These are phyloP conservation scores for Dolomedes plantarius DNA, from an alignment of 2,888 invertebrate species.

Conservation along the genomic window DNA sequence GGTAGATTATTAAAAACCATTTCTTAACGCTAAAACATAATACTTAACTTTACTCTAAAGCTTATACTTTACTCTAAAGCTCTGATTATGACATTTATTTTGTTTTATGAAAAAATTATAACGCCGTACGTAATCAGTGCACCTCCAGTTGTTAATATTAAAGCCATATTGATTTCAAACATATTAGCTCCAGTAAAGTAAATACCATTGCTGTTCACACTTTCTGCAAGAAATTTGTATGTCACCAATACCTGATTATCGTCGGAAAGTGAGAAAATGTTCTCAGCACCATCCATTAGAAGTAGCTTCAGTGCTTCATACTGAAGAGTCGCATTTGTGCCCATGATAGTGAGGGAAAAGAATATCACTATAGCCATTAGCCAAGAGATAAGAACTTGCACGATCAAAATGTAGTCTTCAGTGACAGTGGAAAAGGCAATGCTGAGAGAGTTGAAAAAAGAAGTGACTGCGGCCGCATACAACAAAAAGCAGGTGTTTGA, in stretches of 20 bases:
- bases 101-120: conserved; percentile 23
- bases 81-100: too few relatives aligned
- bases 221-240: conserved; percentile 11
- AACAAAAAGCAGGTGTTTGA: conserved; percentile 19
- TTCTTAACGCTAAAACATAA: too few relatives aligned
- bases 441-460: conserved; percentile 27
- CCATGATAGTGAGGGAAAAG: conserved; percentile 5
- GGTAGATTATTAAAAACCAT: too few relatives aligned
- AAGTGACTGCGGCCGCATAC: conserved; percentile 28
- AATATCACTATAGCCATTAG: conserved; percentile 28
- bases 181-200: conserved; percentile 34
- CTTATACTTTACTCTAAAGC: too few relatives aligned
- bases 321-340: neutral
- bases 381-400: conserved; percentile 6
- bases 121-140: conserved; percentile 44
- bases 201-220: neutral
- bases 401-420: neutral
- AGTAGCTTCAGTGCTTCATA: conserved; percentile 18
- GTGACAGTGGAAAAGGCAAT: neutral
- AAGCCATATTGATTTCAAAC: conserved; percentile 21
- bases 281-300: conserved; percentile 13
- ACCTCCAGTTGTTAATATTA: conserved; percentile 33
- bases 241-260: neutral
- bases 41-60: too few relatives aligned
- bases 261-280: neutral